Conservation (phyloP, 1,140 invertebrate genomes). For the Charaxes varanes region DNA sequence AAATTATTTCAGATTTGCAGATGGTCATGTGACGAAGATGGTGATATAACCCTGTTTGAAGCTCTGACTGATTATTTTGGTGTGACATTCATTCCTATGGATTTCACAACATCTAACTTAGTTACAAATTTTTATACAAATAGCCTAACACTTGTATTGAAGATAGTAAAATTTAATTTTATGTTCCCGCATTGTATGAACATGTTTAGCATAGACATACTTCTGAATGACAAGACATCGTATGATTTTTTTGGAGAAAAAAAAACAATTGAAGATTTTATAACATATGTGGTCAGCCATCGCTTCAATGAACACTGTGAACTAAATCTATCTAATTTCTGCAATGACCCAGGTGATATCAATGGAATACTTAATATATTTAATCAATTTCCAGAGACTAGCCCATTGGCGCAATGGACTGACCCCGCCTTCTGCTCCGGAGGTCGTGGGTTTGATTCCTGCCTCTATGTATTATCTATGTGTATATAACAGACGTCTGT, state of each 20-base stretch:
- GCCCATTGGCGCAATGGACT: no score
- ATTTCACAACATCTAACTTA: slow-evolving; percentile 29
- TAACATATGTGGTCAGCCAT: slow-evolving; percentile 34
- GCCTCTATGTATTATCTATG: no score
- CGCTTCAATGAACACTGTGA: slow-evolving; percentile 45
- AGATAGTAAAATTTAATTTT: slow-evolving; percentile 52
- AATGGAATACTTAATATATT: slow-evolving; percentile 1
- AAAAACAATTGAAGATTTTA: slow-evolving; percentile 44
- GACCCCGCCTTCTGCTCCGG: no score
- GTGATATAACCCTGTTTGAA: slow-evolving; percentile 34
- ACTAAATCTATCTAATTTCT: slow-evolving; percentile 51
- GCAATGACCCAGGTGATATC: slow-evolving; percentile 45
- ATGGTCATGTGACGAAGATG: slow-evolving; percentile 42
- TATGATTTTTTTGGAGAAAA: slow-evolving; percentile 38
- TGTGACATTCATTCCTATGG: slow-evolving; percentile 38
- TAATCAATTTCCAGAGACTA: no score
- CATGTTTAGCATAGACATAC: slow-evolving; percentile 49
- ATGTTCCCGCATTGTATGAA: slow-evolving; percentile 45
- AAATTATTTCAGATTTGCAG: slow-evolving; percentile 45
- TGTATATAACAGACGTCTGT: no score
- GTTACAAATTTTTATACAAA: slow-evolving; percentile 48
- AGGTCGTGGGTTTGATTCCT: no score
- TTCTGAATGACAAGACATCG: slow-evolving; percentile 54
- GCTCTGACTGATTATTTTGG: slow-evolving; percentile 37
- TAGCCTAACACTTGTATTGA: slow-evolving; percentile 37